Percentiles rank a stretch among this genome's conserved stretches.
Evolutionary conservation across 2,113 vertebrate species (phyloP).

Genomic region (Axis porcinus): DNA sequence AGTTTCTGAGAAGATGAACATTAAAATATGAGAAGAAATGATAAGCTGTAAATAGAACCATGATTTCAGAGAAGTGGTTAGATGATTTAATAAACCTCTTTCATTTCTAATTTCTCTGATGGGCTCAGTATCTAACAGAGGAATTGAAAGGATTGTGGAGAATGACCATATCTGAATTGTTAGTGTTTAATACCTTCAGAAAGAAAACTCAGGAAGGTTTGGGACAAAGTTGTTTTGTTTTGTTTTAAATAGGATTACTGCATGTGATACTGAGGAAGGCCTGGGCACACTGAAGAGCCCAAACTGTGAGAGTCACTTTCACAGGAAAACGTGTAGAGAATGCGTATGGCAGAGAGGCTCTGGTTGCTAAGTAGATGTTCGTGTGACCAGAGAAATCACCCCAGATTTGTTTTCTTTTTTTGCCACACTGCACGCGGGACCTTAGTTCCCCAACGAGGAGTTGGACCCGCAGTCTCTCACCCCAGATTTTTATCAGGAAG

Average conservation of each 20-base stretch:
- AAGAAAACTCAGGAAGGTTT: neutral
- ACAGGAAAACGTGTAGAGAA: neutral
- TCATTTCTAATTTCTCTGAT: conserved; percentile 12
- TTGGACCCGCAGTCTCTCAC: neutral
- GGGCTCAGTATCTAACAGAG: neutral
- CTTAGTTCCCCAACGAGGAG: neutral
- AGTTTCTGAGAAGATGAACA: conserved; percentile 42
- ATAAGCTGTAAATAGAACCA: conserved; percentile 38
- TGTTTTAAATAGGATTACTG: neutral
- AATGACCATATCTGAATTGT: conserved; percentile 31
- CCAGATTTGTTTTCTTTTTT: neutral
- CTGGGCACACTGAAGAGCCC: neutral
- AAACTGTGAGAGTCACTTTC: neutral
- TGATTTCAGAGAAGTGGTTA: conserved; percentile 24
- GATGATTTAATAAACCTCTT: conserved; percentile 39
- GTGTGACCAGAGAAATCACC: neutral
- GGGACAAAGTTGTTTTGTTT: neutral
- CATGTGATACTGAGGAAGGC: neutral
- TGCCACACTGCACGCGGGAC: neutral
- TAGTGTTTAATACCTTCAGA: neutral
- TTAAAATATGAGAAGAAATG: conserved; percentile 53
- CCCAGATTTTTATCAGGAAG: neutral
- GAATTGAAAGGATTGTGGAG: neutral
- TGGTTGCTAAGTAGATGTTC: conserved; percentile 15
- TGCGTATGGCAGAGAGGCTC: neutral